Evolutionary conservation across 1,140 invertebrate species (phyloP).

Genomic region (Zaprionus camerounensis): DNA sequence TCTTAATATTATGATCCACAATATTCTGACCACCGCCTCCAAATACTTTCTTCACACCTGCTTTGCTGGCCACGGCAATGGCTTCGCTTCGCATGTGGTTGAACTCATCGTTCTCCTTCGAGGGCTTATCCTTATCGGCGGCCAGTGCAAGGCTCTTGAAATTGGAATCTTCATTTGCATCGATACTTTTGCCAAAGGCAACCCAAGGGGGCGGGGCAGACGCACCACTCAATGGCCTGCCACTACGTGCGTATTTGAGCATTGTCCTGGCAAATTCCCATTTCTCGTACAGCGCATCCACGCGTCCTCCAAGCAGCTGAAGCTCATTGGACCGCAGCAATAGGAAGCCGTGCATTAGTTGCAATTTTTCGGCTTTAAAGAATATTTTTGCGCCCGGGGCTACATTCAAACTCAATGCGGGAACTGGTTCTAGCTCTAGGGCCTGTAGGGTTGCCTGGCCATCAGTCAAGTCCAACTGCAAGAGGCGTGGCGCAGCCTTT

Average conservation of each 20-base stretch:
- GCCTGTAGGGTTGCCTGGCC: slow-evolving; percentile 91
- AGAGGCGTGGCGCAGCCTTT: slow-evolving; percentile 90
- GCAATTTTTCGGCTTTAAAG: slow-evolving; percentile 85
- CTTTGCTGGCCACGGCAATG: slow-evolving; percentile 93
- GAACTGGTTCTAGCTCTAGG: slow-evolving; percentile 88
- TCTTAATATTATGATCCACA: slow-evolving; percentile 91
- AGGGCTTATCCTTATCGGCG: slow-evolving; percentile 87
- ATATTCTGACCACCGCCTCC: slow-evolving; percentile 89
- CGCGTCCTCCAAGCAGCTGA: slow-evolving; percentile 91
- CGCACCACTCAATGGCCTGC: slow-evolving; percentile 86
- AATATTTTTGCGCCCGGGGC: slow-evolving; percentile 90
- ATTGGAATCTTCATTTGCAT: slow-evolving; percentile 86
- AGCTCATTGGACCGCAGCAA: slow-evolving; percentile 88
- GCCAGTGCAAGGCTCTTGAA: slow-evolving; percentile 88
- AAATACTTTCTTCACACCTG: slow-evolving; percentile 90
- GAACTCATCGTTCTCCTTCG: slow-evolving; percentile 91
- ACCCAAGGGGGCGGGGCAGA: slow-evolving; percentile 95
- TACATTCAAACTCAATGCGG: slow-evolving; percentile 89
- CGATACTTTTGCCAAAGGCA: slow-evolving; percentile 92
- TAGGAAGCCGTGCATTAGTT: slow-evolving; percentile 89
- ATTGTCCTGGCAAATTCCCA: slow-evolving; percentile 94
- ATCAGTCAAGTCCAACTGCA: slow-evolving; percentile 93
- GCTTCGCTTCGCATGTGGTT: slow-evolving; percentile 93
- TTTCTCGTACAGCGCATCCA: slow-evolving; percentile 93
- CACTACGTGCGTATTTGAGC: slow-evolving; percentile 89